Evolutionary conservation across 2,888 invertebrate species (phyloP).

Genomic region (Pyrrhia umbra): DNA sequence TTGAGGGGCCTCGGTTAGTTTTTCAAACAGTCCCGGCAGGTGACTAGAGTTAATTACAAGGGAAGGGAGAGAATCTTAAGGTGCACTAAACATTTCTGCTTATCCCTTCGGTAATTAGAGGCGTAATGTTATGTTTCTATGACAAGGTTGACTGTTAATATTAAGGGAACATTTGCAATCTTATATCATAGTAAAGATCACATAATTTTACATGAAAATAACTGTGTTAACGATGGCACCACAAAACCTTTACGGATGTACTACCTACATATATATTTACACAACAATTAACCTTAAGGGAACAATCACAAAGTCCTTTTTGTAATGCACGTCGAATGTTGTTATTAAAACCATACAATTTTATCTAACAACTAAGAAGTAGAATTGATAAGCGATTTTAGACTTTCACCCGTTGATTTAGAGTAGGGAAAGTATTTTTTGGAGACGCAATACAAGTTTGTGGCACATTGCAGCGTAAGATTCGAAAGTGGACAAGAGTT

Average conservation of each 20-base stretch:
- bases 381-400: background rate
- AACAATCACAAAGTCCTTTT: slow-evolving; percentile 25
- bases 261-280: slow-evolving; percentile 48
- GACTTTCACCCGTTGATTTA: slow-evolving; percentile 7
- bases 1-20: too few relatives aligned
- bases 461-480: slow-evolving; percentile 67
- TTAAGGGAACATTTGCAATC: background rate
- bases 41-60: too few relatives aligned
- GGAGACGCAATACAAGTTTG: slow-evolving; percentile 12
- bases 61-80: too few relatives aligned
- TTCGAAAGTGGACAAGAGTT: slow-evolving; percentile 80
- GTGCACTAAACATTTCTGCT: too few relatives aligned
- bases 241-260: slow-evolving; percentile 61
- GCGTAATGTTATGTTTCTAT: too few relatives aligned
- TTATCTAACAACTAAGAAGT: background rate
- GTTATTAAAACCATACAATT: slow-evolving; percentile 57
- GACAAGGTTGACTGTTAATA: background rate
- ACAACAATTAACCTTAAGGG: slow-evolving; percentile 34
- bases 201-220: slow-evolving; percentile 54
- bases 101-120: too few relatives aligned
- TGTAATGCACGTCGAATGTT: slow-evolving; percentile 32
- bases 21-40: too few relatives aligned
- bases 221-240: slow-evolving; percentile 52
- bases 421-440: slow-evolving; percentile 45
- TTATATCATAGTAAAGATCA: slow-evolving; percentile 54